phyloP scores from a whole-genome alignment of 1,140 invertebrate species.

The Acromyrmex echinatior region DNA sequence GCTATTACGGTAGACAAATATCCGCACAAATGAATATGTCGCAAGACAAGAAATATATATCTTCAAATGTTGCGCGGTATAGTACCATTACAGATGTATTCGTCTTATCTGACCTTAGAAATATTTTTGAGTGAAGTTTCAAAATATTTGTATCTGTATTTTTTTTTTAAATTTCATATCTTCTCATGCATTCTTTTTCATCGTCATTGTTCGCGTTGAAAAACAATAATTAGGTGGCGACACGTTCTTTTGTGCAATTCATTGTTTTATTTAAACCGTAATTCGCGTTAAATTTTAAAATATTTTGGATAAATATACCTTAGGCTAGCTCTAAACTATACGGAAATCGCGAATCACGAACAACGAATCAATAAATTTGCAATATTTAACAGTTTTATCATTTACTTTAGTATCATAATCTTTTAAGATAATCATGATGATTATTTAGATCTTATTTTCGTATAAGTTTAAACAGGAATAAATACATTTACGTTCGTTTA shows the following conservation, averaged over 20 bases:
- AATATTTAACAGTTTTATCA: slow-evolving; percentile 6
- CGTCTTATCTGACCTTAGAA: not conserved
- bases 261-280: not conserved
- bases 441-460: not conserved
- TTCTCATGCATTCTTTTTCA: not conserved
- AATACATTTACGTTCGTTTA: not conserved
- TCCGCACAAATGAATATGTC: slow-evolving; percentile 22
- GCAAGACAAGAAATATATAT: not conserved
- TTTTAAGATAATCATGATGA: not conserved
- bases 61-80: not conserved
- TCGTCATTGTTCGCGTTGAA: not conserved
- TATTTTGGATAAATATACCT: not conserved
- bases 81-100: not conserved
- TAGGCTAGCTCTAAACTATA: not conserved
- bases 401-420: not conserved
- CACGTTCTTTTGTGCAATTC: slow-evolving; percentile 9
- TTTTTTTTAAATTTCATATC: not conserved
- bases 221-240: not conserved
- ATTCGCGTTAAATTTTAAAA: not conserved
- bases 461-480: not conserved
- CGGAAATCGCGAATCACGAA: not conserved
- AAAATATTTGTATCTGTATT: not conserved
- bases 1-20: not conserved
- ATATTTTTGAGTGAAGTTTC: not conserved
- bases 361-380: slow-evolving; percentile 17